A percentile compares a stretch with the other conserved stretches of the same genome.
Conservation (phyloP, 2,113 vertebrate species). For the Ranitomeya variabilis region DNA sequence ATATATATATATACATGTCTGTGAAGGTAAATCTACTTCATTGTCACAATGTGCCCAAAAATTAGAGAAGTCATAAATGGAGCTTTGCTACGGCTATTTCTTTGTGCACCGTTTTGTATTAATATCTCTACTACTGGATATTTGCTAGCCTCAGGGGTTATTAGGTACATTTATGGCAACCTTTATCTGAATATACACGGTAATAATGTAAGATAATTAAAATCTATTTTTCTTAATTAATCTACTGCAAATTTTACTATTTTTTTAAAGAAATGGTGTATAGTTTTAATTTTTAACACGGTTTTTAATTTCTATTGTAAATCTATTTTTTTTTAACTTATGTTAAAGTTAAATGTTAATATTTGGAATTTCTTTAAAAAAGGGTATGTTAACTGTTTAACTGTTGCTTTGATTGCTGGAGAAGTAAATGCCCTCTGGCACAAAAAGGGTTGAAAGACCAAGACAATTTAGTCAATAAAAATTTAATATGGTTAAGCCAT, state of each 20-base stretch:
- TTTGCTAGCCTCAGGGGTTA: too few relatives aligned
- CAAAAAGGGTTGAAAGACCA: slow-evolving; percentile 34
- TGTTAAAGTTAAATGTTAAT: background rate
- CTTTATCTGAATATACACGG: too few relatives aligned
- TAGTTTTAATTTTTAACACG: background rate
- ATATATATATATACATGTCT: too few relatives aligned
- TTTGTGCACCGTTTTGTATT: background rate
- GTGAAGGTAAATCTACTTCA: background rate
- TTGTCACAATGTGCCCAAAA: background rate
- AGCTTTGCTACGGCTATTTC: background rate
- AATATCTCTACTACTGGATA: background rate
- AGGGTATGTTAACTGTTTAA: background rate
- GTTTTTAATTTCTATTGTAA: background rate
- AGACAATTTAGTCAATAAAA: slow-evolving; percentile 54
- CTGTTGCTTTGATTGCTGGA: background rate
- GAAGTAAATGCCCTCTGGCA: background rate
- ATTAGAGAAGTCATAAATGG: background rate
- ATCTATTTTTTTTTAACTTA: background rate
- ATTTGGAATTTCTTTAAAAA: background rate
- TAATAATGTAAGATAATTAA: background rate
- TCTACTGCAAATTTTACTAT: background rate
- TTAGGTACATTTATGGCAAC: background rate
- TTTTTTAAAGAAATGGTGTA: background rate
- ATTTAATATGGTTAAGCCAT: slow-evolving; percentile 53
- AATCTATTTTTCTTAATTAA: background rate